phyloP scores from a whole-genome alignment of 2,888 invertebrate species.

The Drosophila subquinaria region DNA sequence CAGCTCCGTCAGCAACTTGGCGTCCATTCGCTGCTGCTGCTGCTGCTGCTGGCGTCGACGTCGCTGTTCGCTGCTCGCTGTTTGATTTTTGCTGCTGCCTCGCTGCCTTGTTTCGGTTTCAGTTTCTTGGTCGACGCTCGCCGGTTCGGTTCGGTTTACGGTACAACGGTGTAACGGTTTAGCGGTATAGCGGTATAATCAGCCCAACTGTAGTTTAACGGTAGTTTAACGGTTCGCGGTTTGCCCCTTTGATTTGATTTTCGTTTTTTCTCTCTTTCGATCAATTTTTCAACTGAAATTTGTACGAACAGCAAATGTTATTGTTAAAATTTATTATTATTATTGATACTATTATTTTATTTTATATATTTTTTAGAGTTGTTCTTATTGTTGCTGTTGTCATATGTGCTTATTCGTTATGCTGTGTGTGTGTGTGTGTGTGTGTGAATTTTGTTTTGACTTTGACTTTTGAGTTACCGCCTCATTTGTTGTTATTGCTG shows the following conservation, averaged over 20 bases:
- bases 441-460: conserved; percentile 14
- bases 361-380: conserved; percentile 3
- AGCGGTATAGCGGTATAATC: conserved; percentile 3
- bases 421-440: conserved; percentile 1
- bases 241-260: conserved; percentile 10
- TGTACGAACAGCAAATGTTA: conserved; percentile 40
- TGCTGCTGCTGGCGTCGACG: conserved; percentile 15
- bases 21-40: conserved; percentile 21
- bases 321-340: conserved; percentile 35
- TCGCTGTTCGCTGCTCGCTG: conserved; percentile 21
- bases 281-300: conserved; percentile 55
- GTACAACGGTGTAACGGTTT: conserved; percentile 16
- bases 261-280: conserved; percentile 12
- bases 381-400: conserved; percentile 17
- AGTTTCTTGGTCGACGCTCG: conserved; percentile 77
- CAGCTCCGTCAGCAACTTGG: conserved; percentile 29
- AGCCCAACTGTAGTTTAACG: neutral
- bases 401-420: conserved; percentile 7
- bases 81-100: conserved; percentile 18
- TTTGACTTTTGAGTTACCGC: conserved; percentile 40
- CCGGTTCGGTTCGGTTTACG: conserved; percentile 69
- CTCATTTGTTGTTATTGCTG: conserved; percentile 23
- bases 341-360: conserved; percentile 6
- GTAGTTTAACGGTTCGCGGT: conserved; percentile 6
- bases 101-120: conserved; percentile 71